Evolutionary conservation across 1,140 invertebrate genomes (phyloP), one percentile per base, ranked within the genome.

Genomic region (Drosophila carrolli): DNA sequence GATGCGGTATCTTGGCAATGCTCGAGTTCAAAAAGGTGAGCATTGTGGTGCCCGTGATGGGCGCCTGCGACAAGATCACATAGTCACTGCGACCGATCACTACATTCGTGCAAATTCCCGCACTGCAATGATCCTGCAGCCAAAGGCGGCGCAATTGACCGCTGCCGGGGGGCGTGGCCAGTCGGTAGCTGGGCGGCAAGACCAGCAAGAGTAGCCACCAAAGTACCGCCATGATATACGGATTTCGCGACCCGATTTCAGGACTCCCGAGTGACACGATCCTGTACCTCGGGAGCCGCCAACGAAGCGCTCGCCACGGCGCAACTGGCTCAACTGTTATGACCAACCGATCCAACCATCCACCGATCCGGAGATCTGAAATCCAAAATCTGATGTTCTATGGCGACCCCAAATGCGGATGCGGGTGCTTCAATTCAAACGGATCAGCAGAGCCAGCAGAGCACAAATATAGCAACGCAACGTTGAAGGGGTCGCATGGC

Each of bases 51-150:
- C 65, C 65, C 19, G 32, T 8, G 14, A 92, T 90, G 13, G 90
- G 84, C 0, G 62, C 58, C 41, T 91, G 84, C n/a, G 91, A 91
- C 5, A 92, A 50, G 19, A 92, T 91, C 37, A 92, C 91, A 56
- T 91, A 92, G 27, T 92, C 90, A 61, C 82, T 84, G 51, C 78
- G 81, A 5, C 75, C 81, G 47, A 92, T 91, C 38, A 81, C 67
- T 14, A 92, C 66, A 40, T 75, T 83, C 2, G 74, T 74, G 11
- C 91, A 92, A 48, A 92, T 81, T 8, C 79, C 75, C 14, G 74
- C 60, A n/a, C 65, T 70, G 53, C 91, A 92, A 59, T 91, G 91
- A 80, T 92, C 91, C 80, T 91, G 88, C 75, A 92, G 76, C 91
- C 91, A 91, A 43, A 92, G 78, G 58, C 91, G 84, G 13, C 91